Percentiles rank a stretch among this genome's conserved stretches.
Conservation (phyloP, 2,888 invertebrate species). For the Catocala fraxini region DNA sequence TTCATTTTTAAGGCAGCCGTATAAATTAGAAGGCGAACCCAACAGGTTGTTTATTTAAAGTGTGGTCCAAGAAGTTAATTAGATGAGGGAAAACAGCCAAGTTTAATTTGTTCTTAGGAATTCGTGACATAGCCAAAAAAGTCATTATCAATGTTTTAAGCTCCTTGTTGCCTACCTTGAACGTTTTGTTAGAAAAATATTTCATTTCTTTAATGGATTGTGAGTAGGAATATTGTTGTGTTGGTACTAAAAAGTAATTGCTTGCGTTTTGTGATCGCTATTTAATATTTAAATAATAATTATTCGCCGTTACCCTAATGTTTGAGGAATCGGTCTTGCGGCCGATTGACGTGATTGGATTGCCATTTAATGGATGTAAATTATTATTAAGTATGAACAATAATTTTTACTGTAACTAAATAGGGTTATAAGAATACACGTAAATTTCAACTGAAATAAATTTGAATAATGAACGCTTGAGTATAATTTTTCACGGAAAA, state of each 20-base stretch:
- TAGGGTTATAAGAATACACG: too few species aligned
- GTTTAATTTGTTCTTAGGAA: constrained; percentile 59
- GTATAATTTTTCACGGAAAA: too few species aligned
- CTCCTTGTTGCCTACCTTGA: constrained; percentile 18
- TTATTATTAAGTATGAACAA: too few species aligned
- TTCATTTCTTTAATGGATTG: constrained; percentile 19
- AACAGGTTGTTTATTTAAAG: constrained; percentile 57
- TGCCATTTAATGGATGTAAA: too few species aligned
- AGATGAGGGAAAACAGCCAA: constrained; percentile 55
- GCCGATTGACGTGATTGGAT: too few species aligned
- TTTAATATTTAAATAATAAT: too few species aligned
- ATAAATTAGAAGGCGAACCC: constrained; percentile 44
- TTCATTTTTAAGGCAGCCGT: constrained; percentile 28
- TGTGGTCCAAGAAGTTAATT: constrained; percentile 59
- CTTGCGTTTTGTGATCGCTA: too few species aligned
- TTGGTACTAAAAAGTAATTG: neutral
- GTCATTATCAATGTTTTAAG: constrained; percentile 53
- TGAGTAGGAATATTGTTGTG: neutral
- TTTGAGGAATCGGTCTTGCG: too few species aligned
- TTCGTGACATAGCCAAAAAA: constrained; percentile 56
- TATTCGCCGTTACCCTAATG: too few species aligned
- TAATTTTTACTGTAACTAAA: too few species aligned
- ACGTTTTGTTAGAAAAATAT: constrained; percentile 37
- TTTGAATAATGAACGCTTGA: too few species aligned
- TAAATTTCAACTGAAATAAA: too few species aligned